Evolutionary conservation across 2,797 vertebrate species (phyloP).

Genomic region (Novumbra hubbsi): DNA sequence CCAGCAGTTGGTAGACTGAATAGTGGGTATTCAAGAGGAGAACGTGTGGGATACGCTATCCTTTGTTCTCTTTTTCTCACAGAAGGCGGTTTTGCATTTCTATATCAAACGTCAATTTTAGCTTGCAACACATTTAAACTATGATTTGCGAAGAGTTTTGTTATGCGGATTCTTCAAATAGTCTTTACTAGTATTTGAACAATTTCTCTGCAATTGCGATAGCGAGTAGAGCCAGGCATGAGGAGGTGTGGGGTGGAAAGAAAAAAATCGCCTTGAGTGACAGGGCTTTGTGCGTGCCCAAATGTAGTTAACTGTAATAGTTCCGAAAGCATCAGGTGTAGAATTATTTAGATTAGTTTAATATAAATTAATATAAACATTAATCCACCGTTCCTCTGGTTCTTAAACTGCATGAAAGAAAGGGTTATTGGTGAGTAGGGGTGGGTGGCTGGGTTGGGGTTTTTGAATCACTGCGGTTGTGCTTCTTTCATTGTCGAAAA

Average conservation of each 20-base stretch:
- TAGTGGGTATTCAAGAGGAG: constrained; percentile 1
- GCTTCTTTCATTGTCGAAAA: constrained; percentile 6
- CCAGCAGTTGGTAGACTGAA: not conserved
- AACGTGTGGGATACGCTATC: constrained; percentile 21
- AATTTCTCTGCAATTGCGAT: not conserved
- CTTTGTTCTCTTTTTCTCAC: constrained; percentile 42
- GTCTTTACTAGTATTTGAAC: not conserved
- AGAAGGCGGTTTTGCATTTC: constrained; percentile 7
- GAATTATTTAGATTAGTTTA: not conserved
- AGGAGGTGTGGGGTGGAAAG: not conserved
- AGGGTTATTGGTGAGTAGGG: constrained; percentile 12
- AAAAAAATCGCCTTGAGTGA: not conserved
- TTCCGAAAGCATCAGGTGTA: not conserved
- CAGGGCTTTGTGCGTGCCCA: not conserved
- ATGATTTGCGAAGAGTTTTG: not conserved
- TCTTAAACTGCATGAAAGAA: constrained; percentile 22
- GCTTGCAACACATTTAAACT: not conserved
- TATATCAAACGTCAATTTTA: constrained; percentile 1
- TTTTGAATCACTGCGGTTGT: constrained; percentile 15
- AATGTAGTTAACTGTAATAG: not conserved
- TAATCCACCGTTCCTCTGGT: not conserved
- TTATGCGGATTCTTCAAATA: not conserved
- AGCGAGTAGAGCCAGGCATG: too few relatives aligned
- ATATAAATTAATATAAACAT: not conserved
- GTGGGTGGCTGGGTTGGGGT: constrained; percentile 9